Percentiles rank a stretch among this genome's conserved stretches.
Conservation (phyloP, 2,113 vertebrate species). For the Anarrhichthys ocellatus region DNA sequence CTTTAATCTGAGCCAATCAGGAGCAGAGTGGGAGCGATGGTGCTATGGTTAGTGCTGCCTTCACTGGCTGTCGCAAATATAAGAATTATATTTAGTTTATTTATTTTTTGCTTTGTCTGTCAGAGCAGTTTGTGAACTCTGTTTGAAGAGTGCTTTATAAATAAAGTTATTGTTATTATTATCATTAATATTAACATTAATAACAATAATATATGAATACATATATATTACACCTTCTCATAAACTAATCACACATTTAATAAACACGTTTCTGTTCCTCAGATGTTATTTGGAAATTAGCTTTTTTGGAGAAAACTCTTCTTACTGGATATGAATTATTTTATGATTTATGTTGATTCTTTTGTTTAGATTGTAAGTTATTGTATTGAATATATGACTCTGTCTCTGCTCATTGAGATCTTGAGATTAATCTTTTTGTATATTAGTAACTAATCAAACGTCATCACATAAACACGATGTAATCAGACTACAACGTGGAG, state of each 20-base stretch:
- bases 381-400: too few relatives aligned
- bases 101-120: neutral
- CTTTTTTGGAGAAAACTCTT: too few relatives aligned
- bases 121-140: neutral
- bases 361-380: too few relatives aligned
- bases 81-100: rapidly evolving
- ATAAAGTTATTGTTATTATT: neutral
- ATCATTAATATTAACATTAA: neutral
- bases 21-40: slow-evolving; percentile 24
- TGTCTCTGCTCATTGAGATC: too few relatives aligned
- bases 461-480: neutral
- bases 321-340: too few relatives aligned
- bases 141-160: neutral
- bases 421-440: too few relatives aligned
- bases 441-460: neutral
- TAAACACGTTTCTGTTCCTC: too few relatives aligned
- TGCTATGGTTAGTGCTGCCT: slow-evolving; percentile 44
- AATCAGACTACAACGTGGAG: neutral
- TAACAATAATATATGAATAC: too few relatives aligned
- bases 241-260: too few relatives aligned
- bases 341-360: too few relatives aligned
- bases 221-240: too few relatives aligned
- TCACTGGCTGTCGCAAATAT: slow-evolving; percentile 37
- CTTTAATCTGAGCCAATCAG: slow-evolving; percentile 66
- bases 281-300: too few relatives aligned